phyloP scores from a whole-genome alignment of 2,797 vertebrate species.

The Pseudomugil gertrudae region DNA sequence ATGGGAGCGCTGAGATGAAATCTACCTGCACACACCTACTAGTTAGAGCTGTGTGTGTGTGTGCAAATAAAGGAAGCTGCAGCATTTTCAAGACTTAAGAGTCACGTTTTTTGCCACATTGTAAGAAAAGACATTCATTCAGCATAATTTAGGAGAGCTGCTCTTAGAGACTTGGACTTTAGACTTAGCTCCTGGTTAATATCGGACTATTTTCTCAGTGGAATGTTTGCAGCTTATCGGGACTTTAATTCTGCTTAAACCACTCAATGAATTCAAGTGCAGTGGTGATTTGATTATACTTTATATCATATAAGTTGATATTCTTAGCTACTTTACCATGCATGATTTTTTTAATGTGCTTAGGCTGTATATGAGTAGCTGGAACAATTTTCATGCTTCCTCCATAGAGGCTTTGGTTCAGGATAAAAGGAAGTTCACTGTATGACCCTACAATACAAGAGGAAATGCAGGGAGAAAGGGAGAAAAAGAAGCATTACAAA shows the following conservation, averaged over 20 bases:
- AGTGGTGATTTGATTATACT: background rate
- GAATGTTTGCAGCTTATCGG: slow-evolving; percentile 5
- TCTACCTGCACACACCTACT: slow-evolving; percentile 31
- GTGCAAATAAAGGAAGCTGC: slow-evolving; percentile 14
- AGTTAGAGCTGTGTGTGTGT: slow-evolving; percentile 24
- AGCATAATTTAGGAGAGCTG: slow-evolving; percentile 18
- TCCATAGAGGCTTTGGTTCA: background rate
- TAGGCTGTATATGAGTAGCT: background rate
- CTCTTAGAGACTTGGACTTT: too few relatives aligned
- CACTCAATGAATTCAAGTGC: background rate
- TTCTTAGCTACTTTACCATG: background rate
- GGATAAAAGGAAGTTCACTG: background rate
- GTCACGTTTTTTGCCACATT: background rate
- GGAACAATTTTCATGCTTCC: background rate
- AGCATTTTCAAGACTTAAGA: background rate
- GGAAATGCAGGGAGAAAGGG: too few relatives aligned
- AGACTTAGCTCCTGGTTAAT: too few relatives aligned
- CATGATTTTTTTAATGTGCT: background rate
- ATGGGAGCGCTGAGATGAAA: slow-evolving; percentile 41
- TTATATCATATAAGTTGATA: background rate
- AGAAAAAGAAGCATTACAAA: too few relatives aligned
- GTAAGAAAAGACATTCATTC: background rate
- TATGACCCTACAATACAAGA: background rate
- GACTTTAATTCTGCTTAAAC: slow-evolving; percentile 16
- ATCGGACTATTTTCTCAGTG: slow-evolving; percentile 10